phyloP scores from a whole-genome alignment of 2,888 invertebrate species.

The Aricia artaxerxes region DNA sequence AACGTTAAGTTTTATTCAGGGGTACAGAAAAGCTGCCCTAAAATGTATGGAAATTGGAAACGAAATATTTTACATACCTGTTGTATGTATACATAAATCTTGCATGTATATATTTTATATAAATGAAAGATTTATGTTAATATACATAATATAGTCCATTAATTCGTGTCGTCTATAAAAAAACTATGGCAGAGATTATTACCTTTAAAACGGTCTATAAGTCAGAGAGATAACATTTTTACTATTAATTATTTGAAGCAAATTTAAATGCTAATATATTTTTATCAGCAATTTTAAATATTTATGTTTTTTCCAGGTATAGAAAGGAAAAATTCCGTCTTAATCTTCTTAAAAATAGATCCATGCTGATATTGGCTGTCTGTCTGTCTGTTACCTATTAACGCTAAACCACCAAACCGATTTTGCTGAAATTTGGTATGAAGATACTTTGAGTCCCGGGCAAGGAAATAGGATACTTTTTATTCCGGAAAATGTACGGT shows the following conservation, averaged over 20 bases:
- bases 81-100: too few species aligned
- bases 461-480: too few species aligned
- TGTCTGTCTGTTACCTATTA: not conserved
- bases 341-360: not conserved
- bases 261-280: not conserved
- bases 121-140: not conserved
- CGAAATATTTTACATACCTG: too few species aligned
- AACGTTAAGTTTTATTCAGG: too few species aligned
- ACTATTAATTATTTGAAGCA: not conserved
- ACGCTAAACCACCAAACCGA: too few species aligned
- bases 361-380: not conserved
- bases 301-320: not conserved
- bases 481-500: too few species aligned
- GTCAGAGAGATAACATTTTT: not conserved
- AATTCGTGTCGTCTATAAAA: not conserved
- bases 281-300: not conserved
- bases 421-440: too few species aligned
- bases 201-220: not conserved
- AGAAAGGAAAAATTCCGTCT: not conserved
- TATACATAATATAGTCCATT: not conserved
- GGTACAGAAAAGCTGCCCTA: too few species aligned
- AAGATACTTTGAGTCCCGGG: too few species aligned
- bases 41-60: too few species aligned
- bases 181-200: not conserved
- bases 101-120: too few species aligned